These are phyloP conservation scores for Cephus spinipes DNA, from an alignment of 2,888 invertebrate genomes.

Conservation along the genomic window DNA sequence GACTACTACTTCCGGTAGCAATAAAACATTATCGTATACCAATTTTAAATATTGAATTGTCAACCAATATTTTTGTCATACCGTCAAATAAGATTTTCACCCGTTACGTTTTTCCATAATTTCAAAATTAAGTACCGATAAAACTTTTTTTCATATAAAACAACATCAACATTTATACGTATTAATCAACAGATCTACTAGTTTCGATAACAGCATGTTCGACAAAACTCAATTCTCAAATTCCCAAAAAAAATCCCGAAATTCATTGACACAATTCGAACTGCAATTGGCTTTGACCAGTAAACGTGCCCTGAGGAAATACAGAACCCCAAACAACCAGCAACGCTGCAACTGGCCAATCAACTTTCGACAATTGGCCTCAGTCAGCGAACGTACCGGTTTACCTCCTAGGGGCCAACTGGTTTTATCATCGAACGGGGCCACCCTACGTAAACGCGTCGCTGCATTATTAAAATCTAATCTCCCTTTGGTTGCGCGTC, in stretches of 20 bases:
- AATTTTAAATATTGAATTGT: neutral
- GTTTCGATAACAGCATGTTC: neutral
- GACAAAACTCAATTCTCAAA: neutral
- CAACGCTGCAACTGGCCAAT: constrained; percentile 41
- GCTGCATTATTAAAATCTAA: constrained; percentile 64
- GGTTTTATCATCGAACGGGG: constrained; percentile 34
- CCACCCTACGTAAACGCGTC: constrained; percentile 41
- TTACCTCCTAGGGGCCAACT: constrained; percentile 41
- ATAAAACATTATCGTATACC: neutral
- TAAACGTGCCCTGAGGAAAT: constrained; percentile 30
- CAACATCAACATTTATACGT: too few species aligned
- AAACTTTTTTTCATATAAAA: too few species aligned
- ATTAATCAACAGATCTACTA: neutral
- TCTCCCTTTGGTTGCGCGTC: constrained; percentile 42
- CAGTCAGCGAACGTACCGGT: constrained; percentile 21
- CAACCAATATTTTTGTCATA: too few species aligned
- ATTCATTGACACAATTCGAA: neutral
- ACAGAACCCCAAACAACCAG: constrained; percentile 12
- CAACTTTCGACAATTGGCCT: constrained; percentile 56
- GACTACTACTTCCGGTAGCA: neutral
- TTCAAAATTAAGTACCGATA: too few species aligned
- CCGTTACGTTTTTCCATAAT: neutral
- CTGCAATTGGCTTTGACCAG: neutral
- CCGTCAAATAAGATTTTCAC: neutral
- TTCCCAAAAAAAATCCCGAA: neutral